Conservation (phyloP, 37 sponge, comb jelly and placozoan genomes). For the Amphimedon queenslandica region DNA sequence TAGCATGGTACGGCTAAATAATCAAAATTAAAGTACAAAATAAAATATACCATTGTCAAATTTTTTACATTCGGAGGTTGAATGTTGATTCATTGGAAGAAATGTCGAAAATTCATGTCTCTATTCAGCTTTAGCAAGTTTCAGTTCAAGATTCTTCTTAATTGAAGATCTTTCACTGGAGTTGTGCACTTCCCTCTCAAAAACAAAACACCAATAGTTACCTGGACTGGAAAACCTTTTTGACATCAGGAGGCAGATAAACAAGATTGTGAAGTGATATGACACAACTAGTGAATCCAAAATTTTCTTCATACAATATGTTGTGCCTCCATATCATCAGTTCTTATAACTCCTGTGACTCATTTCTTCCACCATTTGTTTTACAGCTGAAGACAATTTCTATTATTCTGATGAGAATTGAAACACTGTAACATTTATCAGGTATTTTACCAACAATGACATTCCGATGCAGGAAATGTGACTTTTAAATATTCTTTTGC, state of each 20-base stretch:
- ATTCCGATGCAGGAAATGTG: conserved; percentile 36
- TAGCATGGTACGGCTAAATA: too few relatives aligned
- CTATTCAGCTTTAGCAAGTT: conserved; percentile 28
- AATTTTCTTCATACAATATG: conserved; percentile 22
- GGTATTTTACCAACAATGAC: conserved; percentile 17
- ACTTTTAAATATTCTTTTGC: conserved; percentile 57
- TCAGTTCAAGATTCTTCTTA: conserved; percentile 21
- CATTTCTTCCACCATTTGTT: conserved; percentile 7
- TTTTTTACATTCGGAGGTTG: too few relatives aligned
- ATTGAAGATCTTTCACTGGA: conserved; percentile 26
- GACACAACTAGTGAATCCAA: conserved; percentile 33
- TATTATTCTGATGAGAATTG: conserved; percentile 22
- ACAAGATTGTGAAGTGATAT: conserved; percentile 28
- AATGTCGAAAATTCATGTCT: conserved; percentile 38
- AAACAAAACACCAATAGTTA: conserved; percentile 39
- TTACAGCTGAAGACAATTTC: conserved; percentile 22
- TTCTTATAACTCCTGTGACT: background rate
- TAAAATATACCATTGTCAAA: too few relatives aligned
- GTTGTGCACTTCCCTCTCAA: conserved; percentile 27
- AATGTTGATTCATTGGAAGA: too few relatives aligned
- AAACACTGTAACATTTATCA: conserved; percentile 13
- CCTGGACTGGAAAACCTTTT: conserved; percentile 33
- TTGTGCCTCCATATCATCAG: conserved; percentile 30
- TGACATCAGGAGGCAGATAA: conserved; percentile 21
- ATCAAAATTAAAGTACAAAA: too few relatives aligned